Conservation (phyloP, 2,888 invertebrate genomes). For the Ptilodon capucinus region DNA sequence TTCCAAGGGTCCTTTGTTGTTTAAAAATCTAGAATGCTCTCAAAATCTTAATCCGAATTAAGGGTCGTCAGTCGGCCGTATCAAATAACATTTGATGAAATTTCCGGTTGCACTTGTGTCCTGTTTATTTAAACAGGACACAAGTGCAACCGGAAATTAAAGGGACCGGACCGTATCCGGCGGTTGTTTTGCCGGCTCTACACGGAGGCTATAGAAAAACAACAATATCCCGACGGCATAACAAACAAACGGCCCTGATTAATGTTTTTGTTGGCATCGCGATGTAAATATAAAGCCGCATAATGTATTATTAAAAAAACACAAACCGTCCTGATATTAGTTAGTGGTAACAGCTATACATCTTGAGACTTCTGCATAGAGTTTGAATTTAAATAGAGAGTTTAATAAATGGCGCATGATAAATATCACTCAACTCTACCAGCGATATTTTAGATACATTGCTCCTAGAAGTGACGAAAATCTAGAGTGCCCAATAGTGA, state of each 20-base stretch:
- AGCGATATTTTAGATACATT: too few relatives aligned
- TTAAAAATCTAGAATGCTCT: not conserved
- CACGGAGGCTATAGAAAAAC: constrained; percentile 44
- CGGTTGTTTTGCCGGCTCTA: constrained; percentile 32
- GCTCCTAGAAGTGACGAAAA: too few relatives aligned
- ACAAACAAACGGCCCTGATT: constrained; percentile 35
- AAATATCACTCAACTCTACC: too few relatives aligned
- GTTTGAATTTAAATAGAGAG: too few relatives aligned
- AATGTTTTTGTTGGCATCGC: constrained; percentile 33
- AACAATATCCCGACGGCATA: constrained; percentile 37
- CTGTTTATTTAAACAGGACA: constrained; percentile 61
- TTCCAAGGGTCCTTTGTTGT: too few relatives aligned
- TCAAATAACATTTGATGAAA: constrained; percentile 48
- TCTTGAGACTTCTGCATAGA: not conserved
- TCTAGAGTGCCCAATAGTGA: too few relatives aligned
- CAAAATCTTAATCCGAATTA: constrained; percentile 22
- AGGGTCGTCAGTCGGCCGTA: constrained; percentile 24
- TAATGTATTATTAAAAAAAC: constrained; percentile 20
- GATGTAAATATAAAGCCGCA: constrained; percentile 24
- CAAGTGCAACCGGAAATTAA: constrained; percentile 67
- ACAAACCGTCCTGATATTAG: not conserved
- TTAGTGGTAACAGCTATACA: not conserved
- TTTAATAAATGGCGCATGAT: too few relatives aligned
- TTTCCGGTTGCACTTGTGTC: too few relatives aligned
- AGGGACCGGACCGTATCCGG: constrained; percentile 53